Evolutionary conservation across 1,140 invertebrate genomes (phyloP), one percentile per base, ranked within the genome.

Genomic region (Andrena cerasifolii): DNA sequence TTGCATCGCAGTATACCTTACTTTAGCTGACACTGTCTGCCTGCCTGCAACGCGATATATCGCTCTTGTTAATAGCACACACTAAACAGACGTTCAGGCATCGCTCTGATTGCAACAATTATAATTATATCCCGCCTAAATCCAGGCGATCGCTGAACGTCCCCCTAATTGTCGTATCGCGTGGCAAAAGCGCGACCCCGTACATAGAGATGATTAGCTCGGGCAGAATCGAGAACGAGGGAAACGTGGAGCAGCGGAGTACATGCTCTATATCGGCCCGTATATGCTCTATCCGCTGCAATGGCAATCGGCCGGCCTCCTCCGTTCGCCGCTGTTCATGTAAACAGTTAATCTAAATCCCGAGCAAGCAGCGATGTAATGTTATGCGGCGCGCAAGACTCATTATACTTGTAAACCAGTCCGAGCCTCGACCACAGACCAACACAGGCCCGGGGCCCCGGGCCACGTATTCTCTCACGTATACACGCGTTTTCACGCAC

Each of bases 341-440:
- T 92, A 92, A 93, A 93, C 91, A 92, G 92, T 93, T 93, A 92
- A 93, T 93, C 91, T 93, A 93, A 92, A 93, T 92, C 92, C 91
- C 91, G 91, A 90, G 90, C 90, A 91, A 92, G 91, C 91, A 91
- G 83, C 90, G 79, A 89, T 90, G 89, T 93, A 93, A 93, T 93
- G 90, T 90, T 91, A 93, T 93, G 91, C 92, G 90, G 89, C 91
- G 91, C 90, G 91, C 91, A 93, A 92, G 90, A 91, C 92, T 93
- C 92, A 93, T 93, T 93, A 93, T 92, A 93, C 91, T 93, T 93
- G 92, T 93, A 93, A 93, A 93, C 92, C 90, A 90, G 89, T 86
- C 88, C 87, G 88, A 86, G 87, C 87, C 86, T 87, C 88, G 90
- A 91, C 89, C 90, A 86, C 88, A 90, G 87, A 84, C 85, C 86